A percentile compares a stretch with the other conserved stretches of the same genome.
Conservation (phyloP, 2,888 invertebrate genomes). For the Lasioglossum lativentre region DNA sequence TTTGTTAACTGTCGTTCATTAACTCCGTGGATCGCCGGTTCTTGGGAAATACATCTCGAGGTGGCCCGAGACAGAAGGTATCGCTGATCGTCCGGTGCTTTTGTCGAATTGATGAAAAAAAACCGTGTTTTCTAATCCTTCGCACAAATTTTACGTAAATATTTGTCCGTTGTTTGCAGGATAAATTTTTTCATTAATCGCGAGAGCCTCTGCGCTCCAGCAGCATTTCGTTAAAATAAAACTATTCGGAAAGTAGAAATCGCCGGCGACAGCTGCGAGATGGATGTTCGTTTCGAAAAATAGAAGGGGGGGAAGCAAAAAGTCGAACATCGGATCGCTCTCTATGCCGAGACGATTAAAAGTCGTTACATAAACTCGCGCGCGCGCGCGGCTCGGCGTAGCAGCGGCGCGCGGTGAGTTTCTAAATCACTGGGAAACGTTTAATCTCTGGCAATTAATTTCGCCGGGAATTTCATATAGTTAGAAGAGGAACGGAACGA, state of each 20-base stretch:
- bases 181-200: background rate
- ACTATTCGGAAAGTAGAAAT: background rate
- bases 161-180: no score
- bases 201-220: background rate
- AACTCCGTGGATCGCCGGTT: background rate
- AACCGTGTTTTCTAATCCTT: no score
- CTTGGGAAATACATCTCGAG: background rate
- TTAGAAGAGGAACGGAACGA: constrained; percentile 3
- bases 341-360: background rate
- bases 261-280: background rate
- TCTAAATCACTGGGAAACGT: constrained; percentile 3
- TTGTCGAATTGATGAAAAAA: no score
- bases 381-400: background rate
- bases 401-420: background rate
- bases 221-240: background rate
- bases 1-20: constrained; percentile 24
- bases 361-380: constrained; percentile 11
- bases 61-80: no score
- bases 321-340: constrained; percentile 8
- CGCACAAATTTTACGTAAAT: no score
- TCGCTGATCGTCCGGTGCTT: no score
- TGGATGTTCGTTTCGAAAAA: background rate
- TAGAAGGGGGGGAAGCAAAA: background rate
- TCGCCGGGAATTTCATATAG: constrained; percentile 1
- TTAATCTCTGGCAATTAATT: constrained; percentile 30